Percentiles rank a stretch among this genome's conserved stretches.
phyloP scores from a whole-genome alignment of 2,113 vertebrate species.

The Calypte anna region DNA sequence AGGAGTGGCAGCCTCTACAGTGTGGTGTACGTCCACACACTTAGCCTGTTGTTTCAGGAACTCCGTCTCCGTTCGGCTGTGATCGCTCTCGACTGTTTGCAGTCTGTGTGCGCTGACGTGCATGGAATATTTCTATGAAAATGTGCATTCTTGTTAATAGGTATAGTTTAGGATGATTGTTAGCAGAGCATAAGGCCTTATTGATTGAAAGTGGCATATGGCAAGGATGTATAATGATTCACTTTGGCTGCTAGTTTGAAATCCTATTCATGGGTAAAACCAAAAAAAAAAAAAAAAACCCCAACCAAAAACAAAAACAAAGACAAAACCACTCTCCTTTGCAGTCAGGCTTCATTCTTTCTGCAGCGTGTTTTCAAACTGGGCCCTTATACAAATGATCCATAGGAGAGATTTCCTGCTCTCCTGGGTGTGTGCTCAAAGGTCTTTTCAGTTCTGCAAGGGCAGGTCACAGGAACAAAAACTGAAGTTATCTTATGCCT shows the following conservation, averaged over 20 bases:
- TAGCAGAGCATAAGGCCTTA: constrained; percentile 72
- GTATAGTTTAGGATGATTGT: constrained; percentile 69
- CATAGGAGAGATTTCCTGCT: constrained; percentile 54
- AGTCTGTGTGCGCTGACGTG: constrained; percentile 12
- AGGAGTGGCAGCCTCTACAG: constrained; percentile 63
- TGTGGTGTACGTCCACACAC: constrained; percentile 28
- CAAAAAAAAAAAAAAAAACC: too few relatives aligned
- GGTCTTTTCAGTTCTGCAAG: constrained; percentile 58
- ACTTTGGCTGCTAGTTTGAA: constrained; percentile 66
- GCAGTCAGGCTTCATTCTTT: constrained; percentile 64
- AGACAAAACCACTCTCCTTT: constrained; percentile 1
- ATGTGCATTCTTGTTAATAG: constrained; percentile 70
- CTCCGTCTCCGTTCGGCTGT: constrained; percentile 25
- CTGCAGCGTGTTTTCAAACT: constrained; percentile 40
- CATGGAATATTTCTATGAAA: constrained; percentile 46
- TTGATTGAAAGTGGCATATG: constrained; percentile 75
- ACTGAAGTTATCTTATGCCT: constrained; percentile 34
- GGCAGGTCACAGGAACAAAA: constrained; percentile 65
- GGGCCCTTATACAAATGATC: constrained; percentile 37
- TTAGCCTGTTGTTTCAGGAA: neutral
- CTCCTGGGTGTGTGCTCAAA: constrained; percentile 63
- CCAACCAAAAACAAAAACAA: too few relatives aligned
- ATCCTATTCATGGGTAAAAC: constrained; percentile 33
- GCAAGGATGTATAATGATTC: constrained; percentile 71
- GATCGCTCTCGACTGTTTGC: constrained; percentile 28